Evolutionary conservation across 2,888 invertebrate genomes (phyloP).

Genomic region (Oxystoma pomonae): DNA sequence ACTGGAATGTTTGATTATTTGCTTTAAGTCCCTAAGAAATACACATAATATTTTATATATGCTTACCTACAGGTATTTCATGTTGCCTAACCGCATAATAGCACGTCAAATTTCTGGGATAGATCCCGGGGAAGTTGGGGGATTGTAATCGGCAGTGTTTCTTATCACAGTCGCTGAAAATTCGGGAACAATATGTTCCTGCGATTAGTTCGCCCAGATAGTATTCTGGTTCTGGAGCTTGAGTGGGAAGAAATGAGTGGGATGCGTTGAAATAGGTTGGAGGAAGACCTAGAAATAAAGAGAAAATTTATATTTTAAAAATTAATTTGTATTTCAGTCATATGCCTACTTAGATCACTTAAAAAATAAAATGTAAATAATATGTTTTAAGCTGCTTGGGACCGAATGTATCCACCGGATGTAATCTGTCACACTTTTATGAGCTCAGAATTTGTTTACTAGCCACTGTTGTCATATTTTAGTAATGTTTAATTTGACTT

Average conservation of each 20-base stretch:
- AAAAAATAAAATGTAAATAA: no score
- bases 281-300: constrained; percentile 18
- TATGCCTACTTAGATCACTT: no score
- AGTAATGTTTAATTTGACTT: no score
- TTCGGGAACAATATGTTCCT: constrained; percentile 87
- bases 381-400: no score
- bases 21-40: no score
- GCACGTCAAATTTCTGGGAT: constrained; percentile 91
- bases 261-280: constrained; percentile 24
- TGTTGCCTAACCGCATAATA: constrained; percentile 87
- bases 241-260: constrained; percentile 24
- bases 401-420: no score
- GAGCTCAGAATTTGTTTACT: no score
- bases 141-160: constrained; percentile 87
- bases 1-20: no score
- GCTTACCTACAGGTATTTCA: constrained; percentile 70
- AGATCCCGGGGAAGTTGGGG: constrained; percentile 89
- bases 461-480: no score
- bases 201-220: constrained; percentile 85
- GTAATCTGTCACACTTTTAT: no score
- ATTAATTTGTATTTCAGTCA: no score
- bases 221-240: constrained; percentile 55
- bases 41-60: no score
- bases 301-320: not conserved
- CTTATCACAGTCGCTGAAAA: constrained; percentile 89